These are phyloP conservation scores for Hippopotamyrus pictus DNA, from an alignment of 2,797 vertebrate genomes.

Conservation along the genomic window DNA sequence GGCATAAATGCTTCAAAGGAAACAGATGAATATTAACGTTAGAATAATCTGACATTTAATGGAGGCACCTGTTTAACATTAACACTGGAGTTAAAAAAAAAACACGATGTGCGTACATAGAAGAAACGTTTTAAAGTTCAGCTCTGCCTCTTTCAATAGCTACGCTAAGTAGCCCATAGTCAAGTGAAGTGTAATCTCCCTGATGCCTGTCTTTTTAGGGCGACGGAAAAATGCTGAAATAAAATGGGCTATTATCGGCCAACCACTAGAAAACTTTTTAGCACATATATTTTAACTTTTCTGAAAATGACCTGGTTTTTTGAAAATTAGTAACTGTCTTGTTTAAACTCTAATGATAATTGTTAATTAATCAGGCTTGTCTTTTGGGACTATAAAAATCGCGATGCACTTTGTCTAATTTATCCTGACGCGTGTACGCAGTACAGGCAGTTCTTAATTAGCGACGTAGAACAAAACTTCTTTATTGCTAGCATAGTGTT, in stretches of 20 bases:
- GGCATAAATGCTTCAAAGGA: conserved; percentile 10
- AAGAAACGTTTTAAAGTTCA: background rate
- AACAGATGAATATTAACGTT: conserved; percentile 22
- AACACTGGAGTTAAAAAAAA: conserved; percentile 13
- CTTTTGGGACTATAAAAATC: background rate
- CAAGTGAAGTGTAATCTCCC: conserved; percentile 15
- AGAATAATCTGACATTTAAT: conserved; percentile 18
- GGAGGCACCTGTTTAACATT: conserved; percentile 17
- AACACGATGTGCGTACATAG: background rate
- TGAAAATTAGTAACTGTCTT: conserved; percentile 10
- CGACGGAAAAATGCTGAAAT: background rate
- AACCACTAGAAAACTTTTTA: conserved; percentile 3
- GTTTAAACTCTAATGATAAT: conserved; percentile 9
- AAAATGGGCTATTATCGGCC: conserved; percentile 10
- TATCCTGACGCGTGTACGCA: background rate
- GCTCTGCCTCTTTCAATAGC: conserved; percentile 13
- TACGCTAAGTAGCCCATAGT: conserved; percentile 11
- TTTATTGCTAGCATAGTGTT: background rate
- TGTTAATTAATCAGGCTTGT: conserved; percentile 1
- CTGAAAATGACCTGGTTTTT: conserved; percentile 6
- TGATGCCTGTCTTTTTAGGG: background rate
- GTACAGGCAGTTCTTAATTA: background rate
- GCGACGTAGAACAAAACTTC: background rate
- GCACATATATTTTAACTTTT: background rate
- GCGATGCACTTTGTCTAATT: background rate